phyloP scores from a whole-genome alignment of 2,113 vertebrate genomes.

The Butastur rufipennis region DNA sequence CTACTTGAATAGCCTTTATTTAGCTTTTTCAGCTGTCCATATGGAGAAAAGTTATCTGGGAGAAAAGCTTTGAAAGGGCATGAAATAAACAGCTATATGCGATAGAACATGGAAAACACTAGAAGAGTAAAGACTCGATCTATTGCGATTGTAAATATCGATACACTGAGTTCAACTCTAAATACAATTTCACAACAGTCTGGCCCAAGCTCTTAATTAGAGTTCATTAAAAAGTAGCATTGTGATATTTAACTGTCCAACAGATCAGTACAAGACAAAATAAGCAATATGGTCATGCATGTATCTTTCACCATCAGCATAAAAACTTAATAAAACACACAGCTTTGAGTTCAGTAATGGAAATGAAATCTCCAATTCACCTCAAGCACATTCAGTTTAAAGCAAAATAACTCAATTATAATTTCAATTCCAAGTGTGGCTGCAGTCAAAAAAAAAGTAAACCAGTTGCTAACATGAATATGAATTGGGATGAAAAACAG shows the following conservation, averaged over 20 bases:
- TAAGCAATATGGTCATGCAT: neutral
- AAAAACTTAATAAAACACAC: neutral
- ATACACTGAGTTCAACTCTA: neutral
- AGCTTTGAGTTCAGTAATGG: neutral
- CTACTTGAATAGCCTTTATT: neutral
- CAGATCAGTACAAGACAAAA: neutral
- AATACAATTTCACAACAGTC: neutral
- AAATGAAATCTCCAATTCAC: neutral
- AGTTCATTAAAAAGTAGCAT: neutral
- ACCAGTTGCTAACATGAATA: neutral
- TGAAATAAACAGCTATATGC: neutral
- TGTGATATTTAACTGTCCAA: neutral
- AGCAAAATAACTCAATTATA: neutral
- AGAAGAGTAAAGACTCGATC: neutral
- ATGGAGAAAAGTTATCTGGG: neutral
- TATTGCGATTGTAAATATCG: neutral
- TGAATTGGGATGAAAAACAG: neutral
- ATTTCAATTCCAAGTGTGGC: neutral
- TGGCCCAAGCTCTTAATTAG: neutral
- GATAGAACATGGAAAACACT: neutral
- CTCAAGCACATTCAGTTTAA: neutral
- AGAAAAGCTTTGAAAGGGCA: neutral
- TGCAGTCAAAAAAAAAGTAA: neutral
- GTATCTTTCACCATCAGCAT: neutral
- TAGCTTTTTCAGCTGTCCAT: neutral